Base-by-base conservation (phyloP, 2,888 invertebrate genomes). In the Ectemnius cavifrons region DNA sequence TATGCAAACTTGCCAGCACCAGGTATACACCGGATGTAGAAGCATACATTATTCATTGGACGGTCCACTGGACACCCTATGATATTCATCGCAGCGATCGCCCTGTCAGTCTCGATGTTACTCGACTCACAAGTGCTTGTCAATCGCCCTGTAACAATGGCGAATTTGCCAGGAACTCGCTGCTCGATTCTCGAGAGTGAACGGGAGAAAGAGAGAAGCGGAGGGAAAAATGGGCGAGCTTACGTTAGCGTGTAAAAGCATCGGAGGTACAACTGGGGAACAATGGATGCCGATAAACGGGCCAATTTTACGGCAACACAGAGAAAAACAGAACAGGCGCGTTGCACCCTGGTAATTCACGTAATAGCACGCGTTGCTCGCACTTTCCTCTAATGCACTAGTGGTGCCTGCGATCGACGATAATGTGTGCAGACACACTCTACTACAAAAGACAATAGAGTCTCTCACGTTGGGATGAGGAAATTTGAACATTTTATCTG, bases 321-420 rank as follows among this genome's bases (percentile, higher is more conserved):
- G 81, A 72, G 79, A 81, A 83, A 79, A 83, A 82, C 73, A 77
- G 65, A 46, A 61, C 52, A n/a, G 37, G 62, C 59, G 46, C 62
- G 72, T 56, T 59, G 66, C 37, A 61, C 72, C 63, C 63, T 77
- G 77, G 82, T 85, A 85, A 85, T 86, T 85, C 84, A 81, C 78
- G 79, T 84, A 86, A 88, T 87, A 84, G 81, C 77, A 65, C 77
- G 78, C 59, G 61, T 68, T 63, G 57, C 58, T 79, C 82, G 83
- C 85, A 85, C 86, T 87, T 86, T 81, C 82, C 81, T 81, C 81
- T 85, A 85, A 88, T 86, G 85, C 82, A 83, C 76, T 73, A 65
- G 49, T 37, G 37, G 8, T 0, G 37, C 28, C 58, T 46, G 67
- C 61, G 46, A 67, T 66, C 73, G 52, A 66, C 69, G 64, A 75